Conservation (phyloP, 2,113 vertebrate genomes). For the Shinisaurus crocodilurus region DNA sequence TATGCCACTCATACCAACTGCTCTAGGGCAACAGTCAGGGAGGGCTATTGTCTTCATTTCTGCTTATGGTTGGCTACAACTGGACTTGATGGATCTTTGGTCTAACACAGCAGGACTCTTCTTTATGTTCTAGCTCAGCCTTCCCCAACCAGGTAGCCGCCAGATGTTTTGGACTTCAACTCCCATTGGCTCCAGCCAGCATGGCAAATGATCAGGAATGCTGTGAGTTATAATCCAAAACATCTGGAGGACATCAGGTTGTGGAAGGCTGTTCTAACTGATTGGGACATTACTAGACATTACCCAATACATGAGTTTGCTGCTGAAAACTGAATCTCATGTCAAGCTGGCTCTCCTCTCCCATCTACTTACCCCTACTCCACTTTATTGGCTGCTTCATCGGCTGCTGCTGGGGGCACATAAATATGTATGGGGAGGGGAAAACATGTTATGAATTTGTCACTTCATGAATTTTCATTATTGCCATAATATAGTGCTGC, state of each 20-base stretch:
- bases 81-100: no score
- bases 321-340: background rate
- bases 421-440: background rate
- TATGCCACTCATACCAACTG: background rate
- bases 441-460: background rate
- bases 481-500: background rate
- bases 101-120: background rate
- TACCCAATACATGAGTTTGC: background rate
- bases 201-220: background rate
- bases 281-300: background rate
- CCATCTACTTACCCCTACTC: background rate
- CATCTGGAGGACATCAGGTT: background rate
- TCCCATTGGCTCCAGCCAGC: background rate
- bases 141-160: background rate
- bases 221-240: background rate
- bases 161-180: background rate
- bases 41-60: background rate
- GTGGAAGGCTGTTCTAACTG: background rate
- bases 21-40: background rate
- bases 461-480: background rate
- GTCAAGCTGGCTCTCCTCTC: background rate
- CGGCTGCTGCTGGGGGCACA: background rate
- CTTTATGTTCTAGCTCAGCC: background rate
- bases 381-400: background rate
- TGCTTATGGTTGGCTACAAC: background rate